A percentile compares a stretch with the other conserved stretches of the same genome.
These are phyloP conservation scores for Limosa lapponica DNA, from an alignment of 2,797 vertebrate genomes.

Conservation along the genomic window DNA sequence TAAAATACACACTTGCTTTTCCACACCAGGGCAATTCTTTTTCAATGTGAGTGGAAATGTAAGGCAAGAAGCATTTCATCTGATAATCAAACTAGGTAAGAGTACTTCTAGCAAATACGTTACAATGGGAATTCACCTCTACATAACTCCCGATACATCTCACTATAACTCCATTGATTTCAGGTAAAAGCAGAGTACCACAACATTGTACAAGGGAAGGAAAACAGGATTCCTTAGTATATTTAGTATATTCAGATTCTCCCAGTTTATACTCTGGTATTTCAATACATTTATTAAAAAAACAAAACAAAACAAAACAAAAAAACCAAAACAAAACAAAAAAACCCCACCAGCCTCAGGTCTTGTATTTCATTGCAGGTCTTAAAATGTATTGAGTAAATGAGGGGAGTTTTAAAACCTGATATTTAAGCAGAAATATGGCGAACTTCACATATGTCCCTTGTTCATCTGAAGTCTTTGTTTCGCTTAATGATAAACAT, in stretches of 20 bases:
- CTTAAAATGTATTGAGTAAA: not conserved
- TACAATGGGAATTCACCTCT: not conserved
- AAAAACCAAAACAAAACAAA: no score
- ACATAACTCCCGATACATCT: not conserved
- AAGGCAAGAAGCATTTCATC: not conserved
- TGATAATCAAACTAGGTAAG: not conserved
- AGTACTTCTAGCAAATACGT: not conserved
- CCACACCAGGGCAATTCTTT: not conserved
- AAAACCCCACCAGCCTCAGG: no score
- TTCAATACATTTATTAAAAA: not conserved
- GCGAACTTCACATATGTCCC: not conserved
- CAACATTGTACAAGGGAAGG: not conserved
- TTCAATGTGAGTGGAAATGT: rapidly evolving
- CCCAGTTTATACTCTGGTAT: not conserved
- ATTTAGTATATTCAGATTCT: not conserved
- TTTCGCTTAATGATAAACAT: not conserved
- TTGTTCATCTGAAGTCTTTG: not conserved
- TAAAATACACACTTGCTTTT: not conserved
- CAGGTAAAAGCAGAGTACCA: not conserved
- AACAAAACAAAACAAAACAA: no score
- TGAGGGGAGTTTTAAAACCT: not conserved
- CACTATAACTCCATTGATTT: not conserved
- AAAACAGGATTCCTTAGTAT: not conserved
- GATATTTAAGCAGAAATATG: not conserved
- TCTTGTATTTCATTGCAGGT: not conserved